A percentile compares a stretch with the other conserved stretches of the same genome.
phyloP scores from a whole-genome alignment of 2,113 vertebrate genomes.

The Calyptommatus sinebrachiatus region DNA sequence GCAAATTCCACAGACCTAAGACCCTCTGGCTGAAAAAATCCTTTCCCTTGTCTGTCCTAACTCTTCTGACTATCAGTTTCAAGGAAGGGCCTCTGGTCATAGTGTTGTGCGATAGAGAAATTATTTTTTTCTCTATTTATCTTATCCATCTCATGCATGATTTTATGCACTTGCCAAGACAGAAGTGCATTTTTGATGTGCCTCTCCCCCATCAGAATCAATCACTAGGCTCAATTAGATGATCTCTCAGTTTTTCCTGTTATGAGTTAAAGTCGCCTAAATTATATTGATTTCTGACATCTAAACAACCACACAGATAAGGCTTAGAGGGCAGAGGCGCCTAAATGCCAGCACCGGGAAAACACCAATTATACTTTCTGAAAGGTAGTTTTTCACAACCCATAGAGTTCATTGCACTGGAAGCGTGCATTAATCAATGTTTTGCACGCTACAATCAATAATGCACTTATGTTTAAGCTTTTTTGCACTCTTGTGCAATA shows the following conservation, averaged over 20 bases:
- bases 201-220: slow-evolving; percentile 89
- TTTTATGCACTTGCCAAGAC: slow-evolving; percentile 64
- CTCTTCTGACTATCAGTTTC: too few species aligned
- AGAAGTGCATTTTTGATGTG: slow-evolving; percentile 73
- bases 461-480: slow-evolving; percentile 76
- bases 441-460: slow-evolving; percentile 79
- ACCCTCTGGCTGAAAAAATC: too few species aligned
- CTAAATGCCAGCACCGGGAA: slow-evolving; percentile 78
- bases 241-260: slow-evolving; percentile 86
- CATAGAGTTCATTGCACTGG: slow-evolving; percentile 86
- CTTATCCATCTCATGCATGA: too few species aligned
- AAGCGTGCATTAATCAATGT: slow-evolving; percentile 80
- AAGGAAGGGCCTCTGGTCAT: too few species aligned
- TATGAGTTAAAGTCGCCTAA: slow-evolving; percentile 82
- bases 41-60: too few species aligned
- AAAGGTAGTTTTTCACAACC: slow-evolving; percentile 77
- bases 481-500: slow-evolving; percentile 75
- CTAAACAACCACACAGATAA: slow-evolving; percentile 73
- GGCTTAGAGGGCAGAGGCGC: slow-evolving; percentile 71
- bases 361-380: slow-evolving; percentile 62
- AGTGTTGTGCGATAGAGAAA: too few species aligned
- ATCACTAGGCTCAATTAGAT: slow-evolving; percentile 90
- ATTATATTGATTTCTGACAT: slow-evolving; percentile 91
- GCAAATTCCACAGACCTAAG: too few species aligned
- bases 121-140: too few species aligned